Conservation (phyloP, 2,113 vertebrate genomes). For the Sorex fumeus region DNA sequence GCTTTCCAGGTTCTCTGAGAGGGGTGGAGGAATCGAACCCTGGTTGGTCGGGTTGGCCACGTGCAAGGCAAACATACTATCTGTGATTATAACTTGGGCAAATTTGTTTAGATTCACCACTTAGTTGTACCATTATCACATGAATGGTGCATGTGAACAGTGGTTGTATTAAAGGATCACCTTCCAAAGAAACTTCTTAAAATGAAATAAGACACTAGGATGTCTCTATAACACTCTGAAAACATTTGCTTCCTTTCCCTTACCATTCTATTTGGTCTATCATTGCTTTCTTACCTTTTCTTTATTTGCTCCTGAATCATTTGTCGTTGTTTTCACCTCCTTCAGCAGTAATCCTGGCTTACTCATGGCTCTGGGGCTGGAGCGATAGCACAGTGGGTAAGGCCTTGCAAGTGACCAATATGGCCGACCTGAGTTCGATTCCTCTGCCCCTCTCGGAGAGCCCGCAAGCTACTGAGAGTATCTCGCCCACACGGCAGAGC, state of each 20-base stretch:
- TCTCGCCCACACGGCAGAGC: no score
- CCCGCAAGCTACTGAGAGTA: no score
- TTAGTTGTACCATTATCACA: not conserved
- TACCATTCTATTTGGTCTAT: constrained; percentile 26
- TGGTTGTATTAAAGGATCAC: not conserved
- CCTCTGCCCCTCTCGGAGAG: no score
- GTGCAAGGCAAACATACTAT: no score
- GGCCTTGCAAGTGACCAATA: no score
- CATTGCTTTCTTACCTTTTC: constrained; percentile 42
- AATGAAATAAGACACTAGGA: not conserved
- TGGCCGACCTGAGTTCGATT: no score
- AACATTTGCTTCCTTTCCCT: not conserved
- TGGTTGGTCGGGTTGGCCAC: no score
- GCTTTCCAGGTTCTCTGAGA: no score
- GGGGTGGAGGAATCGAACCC: no score
- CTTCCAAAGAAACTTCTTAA: not conserved
- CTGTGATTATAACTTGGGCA: not conserved
- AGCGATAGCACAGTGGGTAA: no score
- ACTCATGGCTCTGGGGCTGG: no score
- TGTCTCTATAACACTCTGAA: not conserved
- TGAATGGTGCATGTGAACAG: not conserved
- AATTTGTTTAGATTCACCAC: not conserved
- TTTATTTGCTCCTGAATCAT: constrained; percentile 27
- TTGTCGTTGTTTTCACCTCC: not conserved
- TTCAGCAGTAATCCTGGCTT: no score